Conservation (phyloP, 2,888 invertebrate species). For the Hyposoter didymator region DNA sequence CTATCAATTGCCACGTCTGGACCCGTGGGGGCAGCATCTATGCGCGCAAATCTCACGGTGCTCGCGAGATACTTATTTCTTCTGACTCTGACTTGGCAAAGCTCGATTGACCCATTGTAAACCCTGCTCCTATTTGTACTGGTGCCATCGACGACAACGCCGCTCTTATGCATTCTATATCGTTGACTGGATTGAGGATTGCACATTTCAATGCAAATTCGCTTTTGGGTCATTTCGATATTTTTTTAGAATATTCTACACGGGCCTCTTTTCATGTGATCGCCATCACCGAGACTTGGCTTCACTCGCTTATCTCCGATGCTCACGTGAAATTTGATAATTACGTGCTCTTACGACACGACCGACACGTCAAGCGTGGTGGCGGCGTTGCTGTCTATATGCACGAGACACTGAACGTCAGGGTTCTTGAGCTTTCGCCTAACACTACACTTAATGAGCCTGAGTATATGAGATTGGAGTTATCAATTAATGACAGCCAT, state of each 20-base stretch:
- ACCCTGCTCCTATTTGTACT: no score
- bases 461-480: constrained; percentile 27
- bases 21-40: no score
- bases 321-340: neutral
- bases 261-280: neutral
- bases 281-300: constrained; percentile 12
- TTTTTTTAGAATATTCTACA: neutral
- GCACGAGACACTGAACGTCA: constrained; percentile 34
- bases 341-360: constrained; percentile 16
- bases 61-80: no score
- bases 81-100: no score
- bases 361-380: neutral
- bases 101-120: no score
- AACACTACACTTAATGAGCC: neutral
- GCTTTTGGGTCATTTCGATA: neutral
- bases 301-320: constrained; percentile 3
- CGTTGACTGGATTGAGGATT: neutral
- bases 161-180: no score
- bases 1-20: no score
- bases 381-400: constrained; percentile 44
- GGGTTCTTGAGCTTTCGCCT: neutral
- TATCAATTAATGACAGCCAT: neutral
- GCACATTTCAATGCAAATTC: constrained; percentile 2
- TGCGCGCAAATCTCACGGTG: no score
- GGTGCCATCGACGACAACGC: no score